These are phyloP conservation scores for Polyommatus iphigenia DNA, from an alignment of 2,888 invertebrate genomes.

Conservation along the genomic window DNA sequence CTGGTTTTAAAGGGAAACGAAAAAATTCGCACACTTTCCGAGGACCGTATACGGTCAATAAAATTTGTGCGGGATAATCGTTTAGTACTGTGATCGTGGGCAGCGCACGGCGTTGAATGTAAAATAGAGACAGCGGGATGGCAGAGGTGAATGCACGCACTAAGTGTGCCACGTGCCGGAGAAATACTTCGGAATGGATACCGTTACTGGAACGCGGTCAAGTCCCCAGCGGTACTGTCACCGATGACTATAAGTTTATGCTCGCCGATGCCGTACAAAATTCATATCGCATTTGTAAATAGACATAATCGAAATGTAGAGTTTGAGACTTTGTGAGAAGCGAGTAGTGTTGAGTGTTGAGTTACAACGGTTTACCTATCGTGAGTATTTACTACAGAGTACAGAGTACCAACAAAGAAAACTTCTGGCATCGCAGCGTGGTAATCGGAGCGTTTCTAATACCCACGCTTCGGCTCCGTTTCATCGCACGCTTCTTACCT, in stretches of 20 bases:
- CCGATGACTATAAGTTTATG: slow-evolving; percentile 47
- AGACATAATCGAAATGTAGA: slow-evolving; percentile 16
- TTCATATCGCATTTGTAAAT: slow-evolving; percentile 4
- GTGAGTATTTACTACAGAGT: neutral
- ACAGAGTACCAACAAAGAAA: slow-evolving; percentile 29
- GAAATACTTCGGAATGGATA: slow-evolving; percentile 76
- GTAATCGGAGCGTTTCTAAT: slow-evolving; percentile 80
- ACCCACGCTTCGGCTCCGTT: slow-evolving; percentile 78
- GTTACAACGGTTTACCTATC: neutral
- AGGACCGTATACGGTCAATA: slow-evolving; percentile 27
- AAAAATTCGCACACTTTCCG: slow-evolving; percentile 9
- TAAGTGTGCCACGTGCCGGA: slow-evolving; percentile 77
- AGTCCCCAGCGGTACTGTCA: slow-evolving; percentile 64
- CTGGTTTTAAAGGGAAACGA: slow-evolving; percentile 14
- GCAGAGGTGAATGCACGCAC: slow-evolving; percentile 77
- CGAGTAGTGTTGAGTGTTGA: neutral
- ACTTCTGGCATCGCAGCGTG: slow-evolving; percentile 58
- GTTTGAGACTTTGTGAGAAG: neutral
- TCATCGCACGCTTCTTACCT: slow-evolving; percentile 79
- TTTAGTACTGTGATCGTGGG: slow-evolving; percentile 29
- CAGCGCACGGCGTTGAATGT: slow-evolving; percentile 39
- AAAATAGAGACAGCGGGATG: slow-evolving; percentile 62
- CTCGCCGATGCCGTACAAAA: neutral
- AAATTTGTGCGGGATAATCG: slow-evolving; percentile 33
- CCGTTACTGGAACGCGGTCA: slow-evolving; percentile 80